Conservation (phyloP, 1,140 invertebrate species). For the Cardiocondyla obscurior region DNA sequence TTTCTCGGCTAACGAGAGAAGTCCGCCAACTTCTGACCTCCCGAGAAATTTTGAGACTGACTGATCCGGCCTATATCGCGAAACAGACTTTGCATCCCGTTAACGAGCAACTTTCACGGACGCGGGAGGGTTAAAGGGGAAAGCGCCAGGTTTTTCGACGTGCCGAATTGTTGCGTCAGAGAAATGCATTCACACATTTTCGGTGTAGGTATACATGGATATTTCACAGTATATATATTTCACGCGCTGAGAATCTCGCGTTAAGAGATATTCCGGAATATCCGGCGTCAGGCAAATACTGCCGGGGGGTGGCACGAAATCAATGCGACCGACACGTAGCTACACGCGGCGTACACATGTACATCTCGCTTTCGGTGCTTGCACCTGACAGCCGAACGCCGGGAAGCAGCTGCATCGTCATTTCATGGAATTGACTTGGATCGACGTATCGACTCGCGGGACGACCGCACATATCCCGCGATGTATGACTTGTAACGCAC, state of each 20-base stretch:
- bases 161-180: neutral
- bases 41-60: neutral
- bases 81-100: neutral
- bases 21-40: neutral
- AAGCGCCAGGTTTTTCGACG: neutral
- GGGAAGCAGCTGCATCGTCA: constrained; percentile 52
- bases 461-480: constrained; percentile 17
- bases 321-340: constrained; percentile 45
- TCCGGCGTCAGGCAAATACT: constrained; percentile 37
- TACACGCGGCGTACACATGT: constrained; percentile 43
- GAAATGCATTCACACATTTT: neutral
- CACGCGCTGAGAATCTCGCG: constrained; percentile 14
- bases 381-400: constrained; percentile 40
- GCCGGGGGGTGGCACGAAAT: constrained; percentile 46
- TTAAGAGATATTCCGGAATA: constrained; percentile 43
- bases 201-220: neutral
- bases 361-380: constrained; percentile 19
- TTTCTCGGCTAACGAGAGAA: constrained; percentile 9
- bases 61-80: neutral
- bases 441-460: constrained; percentile 45
- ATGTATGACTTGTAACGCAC: constrained; percentile 18
- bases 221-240: neutral
- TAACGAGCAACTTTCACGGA: neutral
- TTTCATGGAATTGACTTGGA: constrained; percentile 55
- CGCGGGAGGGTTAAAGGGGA: neutral